Conservation (phyloP, 1,140 invertebrate species). For the Temnothorax curvispinosus region DNA sequence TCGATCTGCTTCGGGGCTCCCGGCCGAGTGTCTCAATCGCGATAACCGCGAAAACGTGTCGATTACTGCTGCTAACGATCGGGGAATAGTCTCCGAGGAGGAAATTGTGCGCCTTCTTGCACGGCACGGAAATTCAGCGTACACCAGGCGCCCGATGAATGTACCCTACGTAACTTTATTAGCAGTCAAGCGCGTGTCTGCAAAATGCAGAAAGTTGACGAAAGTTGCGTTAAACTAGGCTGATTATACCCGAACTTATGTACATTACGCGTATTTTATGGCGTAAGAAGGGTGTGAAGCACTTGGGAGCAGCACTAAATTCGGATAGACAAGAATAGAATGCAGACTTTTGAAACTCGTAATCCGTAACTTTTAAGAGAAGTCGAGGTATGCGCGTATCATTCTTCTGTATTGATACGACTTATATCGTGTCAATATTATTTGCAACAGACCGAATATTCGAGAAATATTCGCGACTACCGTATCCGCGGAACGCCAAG, state of each 20-base stretch:
- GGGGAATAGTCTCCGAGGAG: not conserved
- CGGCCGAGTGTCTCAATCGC: conserved; percentile 17
- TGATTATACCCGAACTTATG: conserved; percentile 37
- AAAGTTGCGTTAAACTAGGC: conserved; percentile 37
- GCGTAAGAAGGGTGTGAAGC: not conserved
- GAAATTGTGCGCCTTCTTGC: not conserved
- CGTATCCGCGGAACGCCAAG: not conserved
- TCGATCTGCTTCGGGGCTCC: not conserved
- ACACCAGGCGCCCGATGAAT: conserved; percentile 16
- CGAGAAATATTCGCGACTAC: conserved; percentile 36
- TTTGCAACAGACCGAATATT: conserved; percentile 48
- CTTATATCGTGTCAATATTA: conserved; percentile 20
- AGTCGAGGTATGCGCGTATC: not conserved
- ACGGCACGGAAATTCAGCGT: not conserved
- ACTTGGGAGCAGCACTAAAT: not conserved
- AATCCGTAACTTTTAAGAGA: not conserved
- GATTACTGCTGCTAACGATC: conserved; percentile 50
- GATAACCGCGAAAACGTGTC: conserved; percentile 30
- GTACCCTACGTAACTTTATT: conserved; percentile 44
- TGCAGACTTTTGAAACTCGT: not conserved
- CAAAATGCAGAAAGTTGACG: conserved; percentile 17
- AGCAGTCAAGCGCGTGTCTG: conserved; percentile 31
- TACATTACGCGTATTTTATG: conserved; percentile 34
- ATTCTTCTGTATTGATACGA: not conserved
- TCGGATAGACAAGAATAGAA: not conserved